Evolutionary conservation across 1,140 invertebrate genomes (phyloP), one percentile per base, ranked within the genome.

Genomic region (Calliopsis andreniformis): DNA sequence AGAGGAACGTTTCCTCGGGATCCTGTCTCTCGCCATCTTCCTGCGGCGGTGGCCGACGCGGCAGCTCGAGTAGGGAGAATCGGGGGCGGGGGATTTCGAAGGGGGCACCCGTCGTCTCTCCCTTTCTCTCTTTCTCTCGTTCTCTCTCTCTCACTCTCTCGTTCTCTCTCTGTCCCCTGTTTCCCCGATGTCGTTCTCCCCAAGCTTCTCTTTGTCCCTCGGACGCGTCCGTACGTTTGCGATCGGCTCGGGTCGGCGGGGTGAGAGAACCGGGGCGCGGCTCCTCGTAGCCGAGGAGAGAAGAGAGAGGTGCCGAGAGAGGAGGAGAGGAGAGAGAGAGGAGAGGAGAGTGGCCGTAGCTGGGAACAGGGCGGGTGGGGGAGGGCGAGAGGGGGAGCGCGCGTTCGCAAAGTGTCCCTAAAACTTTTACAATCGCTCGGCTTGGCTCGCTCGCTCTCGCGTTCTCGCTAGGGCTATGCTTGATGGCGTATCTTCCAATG

Each of bases 401-500:
- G 92, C 90, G 91, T 92, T 93, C 92, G 91, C 93, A 93, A 93
- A 93, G 92, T 92, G 92, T 93, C 93, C 93, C 93, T 94, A 94
- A 94, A 94, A 94, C 92, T 94, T 94, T 94, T 94, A 94, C 93
- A 94, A 94, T 94, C 93, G 93, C 91, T 93, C 92, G 86, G 85
- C 81, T 89, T 84, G 73, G 86, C 91, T 92, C 90, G 90, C 85
- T 93, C 93, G 90, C 92, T 91, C 89, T 90, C 90, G 89, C 92
- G 88, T 87, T 87, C 80, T 83, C 86, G 93, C 94, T 94, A 95
- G 93, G 94, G 94, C 93, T 92, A 92, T 93, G 94, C 95, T 95
- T 95, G 95, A 95, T 95, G 95, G 93, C 95, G 95, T 94, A 94
- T 94, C 94, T 95, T 95, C 95, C 95, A 95, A 95, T 95, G 94